Evolutionary conservation across 2,113 vertebrate species (phyloP), one percentile per base, ranked within the genome.

Genomic region (Sander vitreus): DNA sequence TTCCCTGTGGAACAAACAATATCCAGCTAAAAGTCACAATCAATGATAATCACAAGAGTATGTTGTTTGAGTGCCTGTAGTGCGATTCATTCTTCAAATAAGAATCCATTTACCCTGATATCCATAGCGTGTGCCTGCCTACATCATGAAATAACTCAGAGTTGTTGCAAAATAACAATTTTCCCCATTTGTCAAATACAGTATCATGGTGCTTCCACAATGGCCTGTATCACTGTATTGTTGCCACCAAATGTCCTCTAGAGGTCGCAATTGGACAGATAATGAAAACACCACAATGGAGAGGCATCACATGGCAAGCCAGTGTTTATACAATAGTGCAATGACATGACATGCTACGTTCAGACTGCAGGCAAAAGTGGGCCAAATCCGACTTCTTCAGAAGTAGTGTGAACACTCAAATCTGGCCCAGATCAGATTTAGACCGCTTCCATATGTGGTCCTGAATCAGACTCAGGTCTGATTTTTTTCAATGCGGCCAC

Each of bases 211-310:
- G 14, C 5, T 5, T 51, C 30, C 19, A 15, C 51, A 5, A 16
- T 15, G 53, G 15, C 15, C 53, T 19, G 9, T 11, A 30, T 14
- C 6, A 2, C 10, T 19, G 19, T 50, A 21, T 8, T 30, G 23
- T 23, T 74, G 51, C 47, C 72, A 51, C 47, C 72, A 63, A 39
- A 53, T 62, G 57, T 62, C 66, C 76, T 60, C 47, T 70, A 70
- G 57, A 53, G 65, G 10, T 47, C 12, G 57, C 66, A 51, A 21
- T 53, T 30, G 54, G 65, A 23, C 54, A 39, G 21, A 25, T 27
- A 27, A 53, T 27, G n/a, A 27, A 43, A 62, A 62, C 27, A 53
- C 11, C 65, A 62, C 13, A 5, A 12, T 6, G 21, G 8, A 18
- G 27, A 62, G 43, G 55, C 19, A 15, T 45, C 27, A 27, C 27